Percentiles rank a stretch among this genome's conserved stretches.
Conservation (phyloP, 2,113 vertebrate genomes). For the Psilopogon haemacephalus region DNA sequence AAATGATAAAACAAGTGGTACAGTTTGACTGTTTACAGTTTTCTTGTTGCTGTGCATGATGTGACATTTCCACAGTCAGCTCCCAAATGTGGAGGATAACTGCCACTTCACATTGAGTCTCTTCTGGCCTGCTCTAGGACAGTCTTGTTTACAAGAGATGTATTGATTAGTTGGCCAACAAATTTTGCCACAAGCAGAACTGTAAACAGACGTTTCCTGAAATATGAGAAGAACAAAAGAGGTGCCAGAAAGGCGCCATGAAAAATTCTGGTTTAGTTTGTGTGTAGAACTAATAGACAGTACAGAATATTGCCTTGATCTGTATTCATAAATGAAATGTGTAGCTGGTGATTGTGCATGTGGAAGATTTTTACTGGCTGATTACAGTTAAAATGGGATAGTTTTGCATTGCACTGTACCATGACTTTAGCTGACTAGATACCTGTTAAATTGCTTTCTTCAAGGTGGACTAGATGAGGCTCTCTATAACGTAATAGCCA, state of each 20-base stretch:
- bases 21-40: neutral
- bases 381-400: neutral
- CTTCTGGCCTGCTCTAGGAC: neutral
- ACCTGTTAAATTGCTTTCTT: neutral
- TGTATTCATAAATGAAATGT: neutral
- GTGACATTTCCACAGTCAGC: neutral
- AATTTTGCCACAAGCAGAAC: neutral
- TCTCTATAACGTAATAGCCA: slow-evolving; percentile 95
- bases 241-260: neutral
- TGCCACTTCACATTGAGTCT: neutral
- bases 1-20: neutral
- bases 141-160: accelerated
- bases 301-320: neutral
- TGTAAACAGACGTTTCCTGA: neutral
- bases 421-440: neutral
- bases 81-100: neutral
- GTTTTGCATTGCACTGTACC: neutral
- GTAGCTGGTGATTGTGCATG: neutral
- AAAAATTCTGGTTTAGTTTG: neutral
- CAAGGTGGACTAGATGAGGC: slow-evolving; percentile 96
- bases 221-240: neutral
- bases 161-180: neutral
- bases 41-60: neutral
- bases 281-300: neutral
- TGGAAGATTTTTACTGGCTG: neutral